Conservation (phyloP, 53 echinoderm and acorn worm species). For the Holothuria scabra region DNA sequence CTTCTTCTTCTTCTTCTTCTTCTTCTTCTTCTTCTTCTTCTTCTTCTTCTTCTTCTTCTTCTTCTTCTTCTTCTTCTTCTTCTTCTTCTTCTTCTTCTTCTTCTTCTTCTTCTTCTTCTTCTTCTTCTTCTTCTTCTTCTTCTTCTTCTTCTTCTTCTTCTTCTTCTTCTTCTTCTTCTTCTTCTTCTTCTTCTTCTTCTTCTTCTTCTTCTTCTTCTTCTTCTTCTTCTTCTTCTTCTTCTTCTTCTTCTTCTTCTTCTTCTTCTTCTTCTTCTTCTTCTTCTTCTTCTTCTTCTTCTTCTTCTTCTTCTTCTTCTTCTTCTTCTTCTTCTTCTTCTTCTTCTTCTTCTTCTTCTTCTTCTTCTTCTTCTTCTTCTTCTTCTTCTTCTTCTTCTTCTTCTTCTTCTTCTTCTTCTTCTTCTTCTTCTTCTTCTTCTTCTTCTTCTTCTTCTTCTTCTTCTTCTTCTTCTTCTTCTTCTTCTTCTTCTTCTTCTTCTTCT, state of each 20-base stretch:
- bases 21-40: not conserved
- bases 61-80: not conserved
- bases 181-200: not conserved
- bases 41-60: not conserved
- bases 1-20: not conserved
- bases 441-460: too few species aligned
- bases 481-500: too few species aligned
- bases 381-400: not conserved
- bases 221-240: too few species aligned
- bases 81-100: not conserved
- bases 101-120: not conserved
- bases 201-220: not conserved
- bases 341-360: not conserved
- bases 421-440: not conserved
- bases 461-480: too few species aligned
- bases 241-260: too few species aligned
- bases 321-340: not conserved
- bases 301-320: not conserved
- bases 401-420: not conserved
- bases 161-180: not conserved
- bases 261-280: too few species aligned
- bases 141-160: not conserved
- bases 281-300: not conserved
- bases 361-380: not conserved
- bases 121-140: not conserved